Evolutionary conservation across 1,140 invertebrate genomes (phyloP).

Genomic region (Argopecten irradians): DNA sequence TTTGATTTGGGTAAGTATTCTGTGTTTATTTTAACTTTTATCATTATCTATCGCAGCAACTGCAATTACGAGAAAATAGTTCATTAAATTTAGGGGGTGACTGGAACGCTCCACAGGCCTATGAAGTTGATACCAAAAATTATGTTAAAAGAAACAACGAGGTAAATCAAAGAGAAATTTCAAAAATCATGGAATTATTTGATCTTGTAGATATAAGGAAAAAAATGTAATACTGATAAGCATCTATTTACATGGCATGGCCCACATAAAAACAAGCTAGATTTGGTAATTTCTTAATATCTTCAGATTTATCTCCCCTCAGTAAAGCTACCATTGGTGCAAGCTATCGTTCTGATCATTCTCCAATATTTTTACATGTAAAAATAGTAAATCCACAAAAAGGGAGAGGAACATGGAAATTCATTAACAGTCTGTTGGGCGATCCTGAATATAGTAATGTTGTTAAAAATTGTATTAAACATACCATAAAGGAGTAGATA

Average conservation of each 20-base stretch:
- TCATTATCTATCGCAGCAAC: too few species aligned
- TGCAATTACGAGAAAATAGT: not conserved
- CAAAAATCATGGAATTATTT: not conserved
- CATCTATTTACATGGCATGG: not conserved
- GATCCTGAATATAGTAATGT: not conserved
- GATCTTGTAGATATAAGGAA: not conserved
- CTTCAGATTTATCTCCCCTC: not conserved
- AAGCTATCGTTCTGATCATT: slow-evolving; percentile 27
- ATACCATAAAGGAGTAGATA: too few species aligned
- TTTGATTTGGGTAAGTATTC: too few species aligned
- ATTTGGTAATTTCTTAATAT: slow-evolving; percentile 34
- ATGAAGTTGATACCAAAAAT: not conserved
- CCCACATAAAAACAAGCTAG: slow-evolving; percentile 23
- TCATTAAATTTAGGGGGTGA: slow-evolving; percentile 10
- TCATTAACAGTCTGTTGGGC: not conserved
- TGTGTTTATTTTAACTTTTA: too few species aligned
- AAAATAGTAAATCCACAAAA: not conserved
- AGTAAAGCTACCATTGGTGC: not conserved
- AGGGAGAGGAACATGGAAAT: slow-evolving; percentile 8
- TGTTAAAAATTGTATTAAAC: slow-evolving; percentile 10
- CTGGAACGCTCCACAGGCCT: not conserved
- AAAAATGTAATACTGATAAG: not conserved
- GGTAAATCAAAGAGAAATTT: not conserved
- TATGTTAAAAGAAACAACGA: not conserved
- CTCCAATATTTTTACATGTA: not conserved